These are phyloP conservation scores for Melanargia galathea DNA, from an alignment of 2,888 invertebrate genomes.

Conservation along the genomic window DNA sequence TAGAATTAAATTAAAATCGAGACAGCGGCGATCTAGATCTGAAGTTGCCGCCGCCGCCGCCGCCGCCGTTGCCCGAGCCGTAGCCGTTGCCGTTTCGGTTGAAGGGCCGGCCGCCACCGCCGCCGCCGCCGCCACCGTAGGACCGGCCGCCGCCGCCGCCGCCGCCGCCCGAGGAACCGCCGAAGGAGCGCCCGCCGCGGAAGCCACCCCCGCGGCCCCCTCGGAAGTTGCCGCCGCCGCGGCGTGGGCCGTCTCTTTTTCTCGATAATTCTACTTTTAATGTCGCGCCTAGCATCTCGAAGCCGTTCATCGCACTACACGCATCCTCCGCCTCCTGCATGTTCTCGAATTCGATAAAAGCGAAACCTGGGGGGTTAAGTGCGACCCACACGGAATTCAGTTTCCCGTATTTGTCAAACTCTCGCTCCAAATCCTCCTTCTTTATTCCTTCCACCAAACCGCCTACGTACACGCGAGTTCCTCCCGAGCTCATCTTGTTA, in stretches of 20 bases:
- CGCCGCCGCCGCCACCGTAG: constrained; percentile 50
- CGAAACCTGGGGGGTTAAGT: constrained; percentile 96
- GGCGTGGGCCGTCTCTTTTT: constrained; percentile 87
- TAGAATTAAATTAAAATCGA: constrained; percentile 75
- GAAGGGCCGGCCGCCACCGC: constrained; percentile 57
- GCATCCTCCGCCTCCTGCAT: constrained; percentile 94
- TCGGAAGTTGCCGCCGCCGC: constrained; percentile 83
- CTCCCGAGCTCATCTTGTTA: constrained; percentile 70
- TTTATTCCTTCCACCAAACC: constrained; percentile 94
- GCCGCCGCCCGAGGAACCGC: constrained; percentile 65
- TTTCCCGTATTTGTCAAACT: constrained; percentile 96
- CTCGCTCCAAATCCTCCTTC: constrained; percentile 94
- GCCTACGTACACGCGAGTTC: constrained; percentile 94
- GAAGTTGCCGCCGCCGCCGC: constrained; percentile 77
- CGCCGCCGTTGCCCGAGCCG: constrained; percentile 68
- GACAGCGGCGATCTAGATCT: constrained; percentile 79
- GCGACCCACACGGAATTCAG: constrained; percentile 96
- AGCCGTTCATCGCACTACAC: constrained; percentile 93
- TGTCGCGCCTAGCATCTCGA: constrained; percentile 93
- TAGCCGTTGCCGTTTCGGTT: constrained; percentile 78
- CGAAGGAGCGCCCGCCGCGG: constrained; percentile 75
- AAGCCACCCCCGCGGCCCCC: constrained; percentile 77
- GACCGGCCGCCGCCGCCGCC: constrained; percentile 62
- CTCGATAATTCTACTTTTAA: constrained; percentile 94
- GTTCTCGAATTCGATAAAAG: constrained; percentile 95